phyloP scores from a whole-genome alignment of 2,113 vertebrate species.

The Pygoscelis antarcticus region DNA sequence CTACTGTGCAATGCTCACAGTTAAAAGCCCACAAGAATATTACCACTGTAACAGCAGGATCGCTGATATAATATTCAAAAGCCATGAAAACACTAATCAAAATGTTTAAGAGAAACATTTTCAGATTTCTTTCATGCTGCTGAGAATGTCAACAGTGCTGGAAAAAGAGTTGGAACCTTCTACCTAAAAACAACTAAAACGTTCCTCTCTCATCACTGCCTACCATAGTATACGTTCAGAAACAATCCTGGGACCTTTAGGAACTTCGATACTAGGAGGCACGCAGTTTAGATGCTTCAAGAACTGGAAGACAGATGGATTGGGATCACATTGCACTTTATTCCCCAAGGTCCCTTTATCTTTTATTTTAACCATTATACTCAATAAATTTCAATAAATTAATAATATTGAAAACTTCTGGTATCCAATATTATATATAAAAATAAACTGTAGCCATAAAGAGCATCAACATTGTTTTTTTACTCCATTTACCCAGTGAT shows the following conservation, averaged over 20 bases:
- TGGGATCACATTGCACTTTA: neutral
- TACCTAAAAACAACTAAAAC: neutral
- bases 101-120: neutral
- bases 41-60: neutral
- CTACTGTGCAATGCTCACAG: neutral
- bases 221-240: neutral
- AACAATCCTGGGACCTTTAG: neutral
- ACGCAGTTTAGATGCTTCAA: neutral
- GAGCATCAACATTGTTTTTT: neutral
- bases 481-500: neutral
- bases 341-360: neutral
- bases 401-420: neutral
- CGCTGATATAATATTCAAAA: neutral
- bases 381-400: neutral
- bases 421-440: neutral
- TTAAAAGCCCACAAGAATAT: neutral
- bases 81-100: neutral
- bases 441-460: neutral
- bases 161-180: neutral
- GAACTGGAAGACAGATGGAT: neutral
- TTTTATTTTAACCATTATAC: neutral
- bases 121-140: neutral
- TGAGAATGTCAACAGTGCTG: neutral
- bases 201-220: neutral
- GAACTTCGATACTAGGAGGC: neutral